Base-by-base conservation (phyloP, 2,888 invertebrate genomes). In the Epistrophe grossulariae region DNA sequence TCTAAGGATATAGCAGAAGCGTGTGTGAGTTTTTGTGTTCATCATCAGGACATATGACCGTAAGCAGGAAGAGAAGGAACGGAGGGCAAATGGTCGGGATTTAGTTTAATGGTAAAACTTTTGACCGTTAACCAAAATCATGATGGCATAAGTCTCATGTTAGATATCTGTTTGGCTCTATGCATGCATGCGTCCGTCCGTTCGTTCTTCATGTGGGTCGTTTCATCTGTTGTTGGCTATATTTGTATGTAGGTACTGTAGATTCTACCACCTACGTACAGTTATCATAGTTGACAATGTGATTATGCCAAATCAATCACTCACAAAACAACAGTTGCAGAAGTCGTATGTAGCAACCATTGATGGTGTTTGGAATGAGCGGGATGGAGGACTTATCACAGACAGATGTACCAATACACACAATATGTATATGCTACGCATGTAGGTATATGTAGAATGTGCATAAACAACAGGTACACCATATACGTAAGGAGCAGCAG, bases 241-340 rank as follows among this genome's bases (percentile, higher is more conserved):
- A 24, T 24, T 52, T 38, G 19, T 19, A 50, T 17, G 28, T 77
- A 72, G 43, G 59, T 52, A 71, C 60, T n/a, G n/a, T n/a, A 24
- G 1, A 48, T 28, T 19, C 17, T 50, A 38, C 62, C 62, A 62
- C 40, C 62, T 35, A 50, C 31, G 43, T 77, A 72, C 60, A 81
- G 78, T 85, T 73, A 73, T 85, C 78, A 76, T 28, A 83, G 83
- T 87, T 87, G 87, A 87, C 87, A 87, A 87, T 87, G 79, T 83
- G 83, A 83, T 87, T 87, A 87, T 87, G 71, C 79, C 87, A 87
- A 87, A 87, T 87, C 87, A 87, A 87, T 87, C 87, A 83, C 87
- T 87, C 83, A 83, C 79, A 82, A 83, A 83, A 87, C 76, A 79
- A 87, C 79, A 72, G 78, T 66, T 50, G 70, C 73, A 74, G 50